A percentile compares a stretch with the other conserved stretches of the same genome.
Evolutionary conservation across 2,113 vertebrate species (phyloP).

Genomic region (Xenopus laevis): DNA sequence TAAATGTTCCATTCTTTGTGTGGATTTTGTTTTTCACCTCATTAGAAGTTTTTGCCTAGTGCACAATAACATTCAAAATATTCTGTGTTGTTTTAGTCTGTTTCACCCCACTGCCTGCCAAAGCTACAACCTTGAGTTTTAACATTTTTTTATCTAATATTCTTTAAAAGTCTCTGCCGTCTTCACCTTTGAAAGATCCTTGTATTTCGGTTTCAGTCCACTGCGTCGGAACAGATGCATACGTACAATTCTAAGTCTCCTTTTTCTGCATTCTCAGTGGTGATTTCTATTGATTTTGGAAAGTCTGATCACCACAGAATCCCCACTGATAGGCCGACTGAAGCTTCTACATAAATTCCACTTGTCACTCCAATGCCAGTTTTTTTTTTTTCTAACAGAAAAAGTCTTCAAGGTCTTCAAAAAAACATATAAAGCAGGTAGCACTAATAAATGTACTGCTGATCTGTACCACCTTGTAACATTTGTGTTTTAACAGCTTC

Average conservation of each 20-base stretch:
- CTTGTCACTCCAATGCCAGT: conserved; percentile 29
- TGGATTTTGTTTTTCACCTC: conserved; percentile 37
- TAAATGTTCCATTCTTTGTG: conserved; percentile 41
- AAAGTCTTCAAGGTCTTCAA: conserved; percentile 30
- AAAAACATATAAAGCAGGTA: neutral
- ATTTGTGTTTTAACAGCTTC: neutral
- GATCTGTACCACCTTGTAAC: conserved; percentile 1
- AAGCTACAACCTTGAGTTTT: conserved; percentile 44
- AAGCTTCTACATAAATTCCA: conserved; percentile 31
- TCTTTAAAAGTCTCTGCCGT: conserved; percentile 40
- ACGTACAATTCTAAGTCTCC: conserved; percentile 43
- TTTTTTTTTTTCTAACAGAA: conserved; percentile 21
- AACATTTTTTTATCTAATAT: conserved; percentile 39
- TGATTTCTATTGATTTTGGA: conserved; percentile 44
- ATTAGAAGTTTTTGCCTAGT: conserved; percentile 45
- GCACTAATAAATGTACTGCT: neutral
- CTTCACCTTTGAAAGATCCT: conserved; percentile 43
- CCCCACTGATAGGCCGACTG: conserved; percentile 40
- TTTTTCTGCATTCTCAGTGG: conserved; percentile 38
- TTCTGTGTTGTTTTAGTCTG: conserved; percentile 42
- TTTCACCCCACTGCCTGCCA: conserved; percentile 44
- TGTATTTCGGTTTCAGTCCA: conserved; percentile 42
- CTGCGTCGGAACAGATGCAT: conserved; percentile 39
- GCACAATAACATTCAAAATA: conserved; percentile 39
- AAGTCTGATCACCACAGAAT: conserved; percentile 43